Percentiles rank a stretch among this genome's conserved stretches.
phyloP scores from a whole-genome alignment of 2,888 invertebrate species.

The Phaonia tiefii region DNA sequence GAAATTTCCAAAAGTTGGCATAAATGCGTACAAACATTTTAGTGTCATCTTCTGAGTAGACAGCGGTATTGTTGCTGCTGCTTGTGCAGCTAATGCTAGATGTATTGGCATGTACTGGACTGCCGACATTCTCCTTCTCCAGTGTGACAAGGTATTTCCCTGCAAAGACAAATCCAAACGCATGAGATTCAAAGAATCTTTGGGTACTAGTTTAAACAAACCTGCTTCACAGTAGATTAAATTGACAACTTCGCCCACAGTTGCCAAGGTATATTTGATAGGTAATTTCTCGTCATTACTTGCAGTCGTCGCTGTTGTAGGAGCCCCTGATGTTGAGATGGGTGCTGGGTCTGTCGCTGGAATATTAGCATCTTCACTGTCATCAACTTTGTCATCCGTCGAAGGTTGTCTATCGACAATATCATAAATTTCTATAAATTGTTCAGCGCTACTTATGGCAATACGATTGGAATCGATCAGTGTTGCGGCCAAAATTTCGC shows the following conservation, averaged over 20 bases:
- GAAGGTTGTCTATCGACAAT: conserved; percentile 72
- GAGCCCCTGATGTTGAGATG: conserved; percentile 22
- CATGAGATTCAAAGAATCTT: background rate
- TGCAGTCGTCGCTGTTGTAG: conserved; percentile 27
- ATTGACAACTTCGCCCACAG: conserved; percentile 86
- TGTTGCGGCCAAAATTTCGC: conserved; percentile 78
- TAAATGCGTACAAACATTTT: conserved; percentile 85
- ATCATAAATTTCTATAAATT: conserved; percentile 79
- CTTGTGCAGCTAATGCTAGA: conserved; percentile 77
- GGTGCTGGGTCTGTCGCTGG: conserved; percentile 25
- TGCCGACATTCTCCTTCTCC: conserved; percentile 78
- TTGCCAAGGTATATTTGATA: conserved; percentile 83
- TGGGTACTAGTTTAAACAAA: conserved; percentile 69
- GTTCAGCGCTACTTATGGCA: conserved; percentile 79
- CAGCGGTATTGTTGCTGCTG: conserved; percentile 75
- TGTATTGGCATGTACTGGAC: conserved; percentile 75
- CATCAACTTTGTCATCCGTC: conserved; percentile 39
- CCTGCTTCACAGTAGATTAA: conserved; percentile 86
- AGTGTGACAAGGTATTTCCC: conserved; percentile 77
- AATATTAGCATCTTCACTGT: background rate
- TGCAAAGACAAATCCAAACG: conserved; percentile 53
- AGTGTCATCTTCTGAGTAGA: conserved; percentile 78
- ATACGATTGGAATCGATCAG: conserved; percentile 77
- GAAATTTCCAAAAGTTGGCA: conserved; percentile 84
- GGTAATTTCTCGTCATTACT: conserved; percentile 71